Evolutionary conservation across 2,113 vertebrate genomes (phyloP).

Genomic region (Cynocephalus volans): DNA sequence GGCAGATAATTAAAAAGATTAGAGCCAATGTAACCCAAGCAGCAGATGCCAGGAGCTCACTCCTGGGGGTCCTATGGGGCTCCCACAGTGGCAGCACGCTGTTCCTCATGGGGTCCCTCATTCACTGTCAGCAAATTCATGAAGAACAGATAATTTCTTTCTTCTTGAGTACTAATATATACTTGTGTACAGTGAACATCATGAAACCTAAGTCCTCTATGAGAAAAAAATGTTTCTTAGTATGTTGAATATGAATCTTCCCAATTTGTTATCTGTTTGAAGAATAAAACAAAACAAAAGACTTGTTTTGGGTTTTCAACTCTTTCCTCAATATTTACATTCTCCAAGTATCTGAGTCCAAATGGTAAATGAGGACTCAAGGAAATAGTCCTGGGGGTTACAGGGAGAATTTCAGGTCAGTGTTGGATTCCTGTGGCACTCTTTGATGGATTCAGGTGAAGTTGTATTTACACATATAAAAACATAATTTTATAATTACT

Average conservation of each 20-base stretch:
- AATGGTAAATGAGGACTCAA: not conserved
- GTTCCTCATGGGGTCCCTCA: not conserved
- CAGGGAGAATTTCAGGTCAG: not conserved
- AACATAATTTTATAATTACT: not conserved
- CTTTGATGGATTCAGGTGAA: not conserved
- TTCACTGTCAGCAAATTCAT: not conserved
- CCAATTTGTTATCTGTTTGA: not conserved
- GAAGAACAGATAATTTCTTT: not conserved
- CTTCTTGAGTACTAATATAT: not conserved
- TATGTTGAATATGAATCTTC: not conserved
- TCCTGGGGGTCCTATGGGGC: not conserved
- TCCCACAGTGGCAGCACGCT: fast-evolving
- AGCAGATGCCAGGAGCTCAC: not conserved
- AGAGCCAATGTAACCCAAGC: not conserved
- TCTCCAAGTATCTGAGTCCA: not conserved
- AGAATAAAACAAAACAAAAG: not conserved
- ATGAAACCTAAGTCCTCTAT: not conserved
- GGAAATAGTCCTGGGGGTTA: not conserved
- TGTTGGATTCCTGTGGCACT: not conserved
- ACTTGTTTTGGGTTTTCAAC: not conserved
- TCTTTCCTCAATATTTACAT: not conserved
- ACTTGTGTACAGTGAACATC: not conserved
- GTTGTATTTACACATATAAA: not conserved
- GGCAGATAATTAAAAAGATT: not conserved
- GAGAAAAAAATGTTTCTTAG: not conserved